Conservation (phyloP, 2,113 vertebrate genomes). For the Phaethon lepturus region DNA sequence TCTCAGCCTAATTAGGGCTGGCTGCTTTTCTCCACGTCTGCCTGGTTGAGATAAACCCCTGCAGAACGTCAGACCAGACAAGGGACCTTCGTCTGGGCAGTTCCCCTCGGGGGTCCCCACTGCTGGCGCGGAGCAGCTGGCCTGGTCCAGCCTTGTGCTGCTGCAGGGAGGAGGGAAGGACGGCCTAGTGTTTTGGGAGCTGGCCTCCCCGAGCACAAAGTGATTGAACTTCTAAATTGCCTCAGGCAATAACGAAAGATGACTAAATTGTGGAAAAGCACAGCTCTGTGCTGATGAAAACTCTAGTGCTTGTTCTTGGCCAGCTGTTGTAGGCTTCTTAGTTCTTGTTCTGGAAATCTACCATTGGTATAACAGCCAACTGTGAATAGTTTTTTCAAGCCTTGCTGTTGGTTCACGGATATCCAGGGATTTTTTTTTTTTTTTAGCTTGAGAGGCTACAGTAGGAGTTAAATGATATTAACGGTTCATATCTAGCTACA, state of each 20-base stretch:
- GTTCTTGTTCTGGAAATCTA: neutral
- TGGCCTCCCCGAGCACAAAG: neutral
- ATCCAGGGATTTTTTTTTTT: neutral
- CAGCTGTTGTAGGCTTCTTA: neutral
- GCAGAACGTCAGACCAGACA: accelerated
- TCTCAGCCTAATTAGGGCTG: neutral
- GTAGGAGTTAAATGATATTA: neutral
- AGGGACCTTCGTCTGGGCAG: accelerated
- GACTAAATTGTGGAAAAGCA: neutral
- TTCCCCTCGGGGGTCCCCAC: neutral
- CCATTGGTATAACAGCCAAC: accelerated
- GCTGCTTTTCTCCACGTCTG: accelerated
- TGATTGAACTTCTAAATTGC: accelerated
- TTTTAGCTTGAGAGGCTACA: neutral
- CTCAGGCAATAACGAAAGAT: accelerated
- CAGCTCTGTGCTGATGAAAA: neutral
- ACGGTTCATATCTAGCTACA: neutral
- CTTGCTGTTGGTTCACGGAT: neutral
- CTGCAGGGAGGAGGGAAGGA: neutral
- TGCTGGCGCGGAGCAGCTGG: accelerated
- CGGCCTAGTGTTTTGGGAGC: accelerated
- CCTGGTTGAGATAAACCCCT: accelerated
- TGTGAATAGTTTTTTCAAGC: neutral
- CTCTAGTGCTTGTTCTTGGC: neutral
- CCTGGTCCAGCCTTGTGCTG: accelerated